A percentile compares a stretch with the other conserved stretches of the same genome.
phyloP scores from a whole-genome alignment of 2,113 vertebrate genomes.

The Calonectris borealis region DNA sequence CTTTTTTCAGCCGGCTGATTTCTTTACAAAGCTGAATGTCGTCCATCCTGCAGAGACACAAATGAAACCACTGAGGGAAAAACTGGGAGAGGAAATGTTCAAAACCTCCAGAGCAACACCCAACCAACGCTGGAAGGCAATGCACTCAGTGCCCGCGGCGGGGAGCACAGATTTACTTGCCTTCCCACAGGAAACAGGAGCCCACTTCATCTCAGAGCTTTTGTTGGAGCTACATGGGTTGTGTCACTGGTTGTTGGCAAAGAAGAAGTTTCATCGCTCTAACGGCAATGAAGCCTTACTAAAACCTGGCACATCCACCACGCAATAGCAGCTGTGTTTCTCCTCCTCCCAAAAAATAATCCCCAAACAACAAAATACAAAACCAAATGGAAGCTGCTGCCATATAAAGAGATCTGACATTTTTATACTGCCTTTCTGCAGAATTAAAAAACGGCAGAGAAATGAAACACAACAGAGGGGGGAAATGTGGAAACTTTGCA shows the following conservation, averaged over 20 bases:
- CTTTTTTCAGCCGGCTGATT: constrained; percentile 86
- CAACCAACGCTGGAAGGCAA: neutral
- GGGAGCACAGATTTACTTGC: neutral
- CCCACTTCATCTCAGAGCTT: neutral
- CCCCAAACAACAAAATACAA: neutral
- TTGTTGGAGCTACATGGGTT: neutral
- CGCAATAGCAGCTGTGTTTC: neutral
- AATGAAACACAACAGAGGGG: neutral
- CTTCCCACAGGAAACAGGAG: neutral
- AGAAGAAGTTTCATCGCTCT: neutral
- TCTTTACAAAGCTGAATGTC: constrained; percentile 91
- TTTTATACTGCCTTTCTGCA: neutral
- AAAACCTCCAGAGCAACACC: neutral
- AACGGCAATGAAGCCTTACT: neutral
- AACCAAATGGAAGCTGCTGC: neutral
- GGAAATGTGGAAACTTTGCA: neutral
- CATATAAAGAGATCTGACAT: neutral
- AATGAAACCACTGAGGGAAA: neutral
- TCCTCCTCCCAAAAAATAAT: neutral
- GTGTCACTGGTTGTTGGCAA: neutral
- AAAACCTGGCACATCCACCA: neutral
- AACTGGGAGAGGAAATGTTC: neutral
- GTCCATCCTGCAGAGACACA: constrained; percentile 82
- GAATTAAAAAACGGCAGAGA: neutral
- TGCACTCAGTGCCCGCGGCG: rapidly evolving